phyloP scores from a whole-genome alignment of 2,113 vertebrate species.

The Mormyrus iriodes region DNA sequence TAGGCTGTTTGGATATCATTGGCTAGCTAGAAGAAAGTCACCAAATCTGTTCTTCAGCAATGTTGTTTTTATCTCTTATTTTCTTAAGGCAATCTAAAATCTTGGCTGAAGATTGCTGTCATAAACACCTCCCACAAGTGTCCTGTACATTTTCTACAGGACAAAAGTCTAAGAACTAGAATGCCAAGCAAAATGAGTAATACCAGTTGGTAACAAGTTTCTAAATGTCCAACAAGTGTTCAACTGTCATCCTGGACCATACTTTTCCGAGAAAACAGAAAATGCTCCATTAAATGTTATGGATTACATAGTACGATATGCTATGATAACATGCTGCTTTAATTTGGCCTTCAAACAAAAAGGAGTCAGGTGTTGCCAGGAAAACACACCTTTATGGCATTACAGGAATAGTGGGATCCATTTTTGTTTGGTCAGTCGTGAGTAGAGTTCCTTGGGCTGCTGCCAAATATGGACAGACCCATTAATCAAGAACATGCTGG shows the following conservation, averaged over 20 bases:
- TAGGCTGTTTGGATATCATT: neutral
- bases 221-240: neutral
- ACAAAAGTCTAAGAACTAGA: neutral
- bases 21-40: neutral
- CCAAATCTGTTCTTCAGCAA: neutral
- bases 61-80: neutral
- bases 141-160: neutral
- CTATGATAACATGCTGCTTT: neutral
- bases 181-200: neutral
- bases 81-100: neutral
- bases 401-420: neutral
- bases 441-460: neutral
- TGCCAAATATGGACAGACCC: neutral
- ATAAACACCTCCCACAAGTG: neutral
- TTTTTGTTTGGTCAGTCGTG: neutral
- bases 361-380: neutral
- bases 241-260: neutral
- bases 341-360: neutral
- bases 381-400: neutral
- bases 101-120: neutral
- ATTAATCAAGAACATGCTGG: conserved; percentile 29
- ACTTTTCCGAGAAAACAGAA: neutral
- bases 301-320: neutral
- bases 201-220: neutral
- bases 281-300: neutral